Percentiles rank a stretch among this genome's conserved stretches.
Evolutionary conservation across 2,113 vertebrate species (phyloP).

Genomic region (Bufo bufo): DNA sequence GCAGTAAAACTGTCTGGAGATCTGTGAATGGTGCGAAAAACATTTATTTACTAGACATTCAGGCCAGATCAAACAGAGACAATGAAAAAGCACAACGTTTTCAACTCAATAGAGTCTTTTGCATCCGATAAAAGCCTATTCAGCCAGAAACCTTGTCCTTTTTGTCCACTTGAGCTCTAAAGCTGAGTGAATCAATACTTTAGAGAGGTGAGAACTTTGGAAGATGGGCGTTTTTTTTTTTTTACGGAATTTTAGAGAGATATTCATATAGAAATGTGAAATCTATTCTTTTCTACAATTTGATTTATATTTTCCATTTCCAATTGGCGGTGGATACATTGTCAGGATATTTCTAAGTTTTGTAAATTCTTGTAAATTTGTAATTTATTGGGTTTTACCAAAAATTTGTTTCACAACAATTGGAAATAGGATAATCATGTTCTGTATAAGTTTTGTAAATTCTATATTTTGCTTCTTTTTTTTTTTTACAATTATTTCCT

Average conservation of each 20-base stretch:
- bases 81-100: conserved; percentile 54
- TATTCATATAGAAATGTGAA: neutral
- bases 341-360: neutral
- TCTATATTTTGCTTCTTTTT: too few species aligned
- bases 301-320: neutral
- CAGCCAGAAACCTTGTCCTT: conserved; percentile 53
- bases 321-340: neutral
- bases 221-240: conserved; percentile 2
- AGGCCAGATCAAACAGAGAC: conserved; percentile 53
- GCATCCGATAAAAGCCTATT: conserved; percentile 57
- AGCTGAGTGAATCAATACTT: conserved; percentile 44
- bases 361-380: neutral
- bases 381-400: too few species aligned
- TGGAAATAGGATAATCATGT: too few species aligned
- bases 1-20: conserved; percentile 46
- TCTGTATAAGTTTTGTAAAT: too few species aligned
- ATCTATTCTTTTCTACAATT: neutral
- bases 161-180: conserved; percentile 40
- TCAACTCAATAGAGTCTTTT: conserved; percentile 55
- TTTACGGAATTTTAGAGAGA: neutral
- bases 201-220: conserved; percentile 31
- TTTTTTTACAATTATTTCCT: too few species aligned
- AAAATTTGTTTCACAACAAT: too few species aligned
- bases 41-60: conserved; percentile 57
- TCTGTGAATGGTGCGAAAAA: conserved; percentile 48